Percentiles rank a stretch among this genome's conserved stretches.
Conservation (phyloP, 2,113 vertebrate species). For the Bubo bubo region DNA sequence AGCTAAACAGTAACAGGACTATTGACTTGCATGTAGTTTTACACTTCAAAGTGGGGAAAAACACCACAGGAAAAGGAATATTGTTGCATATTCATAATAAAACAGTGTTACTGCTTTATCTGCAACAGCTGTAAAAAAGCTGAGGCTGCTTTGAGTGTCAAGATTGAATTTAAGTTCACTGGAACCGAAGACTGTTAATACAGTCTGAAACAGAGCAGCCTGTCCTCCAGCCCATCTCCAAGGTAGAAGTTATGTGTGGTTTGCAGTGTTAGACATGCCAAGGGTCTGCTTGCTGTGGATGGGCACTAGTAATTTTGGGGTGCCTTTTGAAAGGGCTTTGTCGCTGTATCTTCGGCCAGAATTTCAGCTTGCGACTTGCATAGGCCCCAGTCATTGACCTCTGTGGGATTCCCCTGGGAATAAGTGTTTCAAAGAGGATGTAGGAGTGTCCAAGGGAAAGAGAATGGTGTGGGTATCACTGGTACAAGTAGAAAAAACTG, state of each 20-base stretch:
- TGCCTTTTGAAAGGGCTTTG: neutral
- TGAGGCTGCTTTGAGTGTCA: neutral
- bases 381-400: fast-evolving
- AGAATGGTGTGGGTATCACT: neutral
- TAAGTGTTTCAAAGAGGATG: neutral
- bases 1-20: neutral
- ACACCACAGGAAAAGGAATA: neutral
- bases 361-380: neutral
- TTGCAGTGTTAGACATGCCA: neutral
- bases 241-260: neutral
- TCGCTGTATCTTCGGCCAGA: neutral
- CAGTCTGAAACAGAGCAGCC: neutral
- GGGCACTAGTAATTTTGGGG: neutral
- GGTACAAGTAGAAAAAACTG: neutral
- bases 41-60: neutral
- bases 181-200: neutral
- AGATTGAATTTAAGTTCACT: neutral
- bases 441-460: neutral
- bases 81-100: neutral
- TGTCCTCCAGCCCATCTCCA: neutral
- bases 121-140: neutral
- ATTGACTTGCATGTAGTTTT: neutral
- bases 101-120: neutral
- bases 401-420: neutral
- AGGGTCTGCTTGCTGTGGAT: neutral